Conservation (phyloP, 2,888 invertebrate species). For the Chalcis sispes region DNA sequence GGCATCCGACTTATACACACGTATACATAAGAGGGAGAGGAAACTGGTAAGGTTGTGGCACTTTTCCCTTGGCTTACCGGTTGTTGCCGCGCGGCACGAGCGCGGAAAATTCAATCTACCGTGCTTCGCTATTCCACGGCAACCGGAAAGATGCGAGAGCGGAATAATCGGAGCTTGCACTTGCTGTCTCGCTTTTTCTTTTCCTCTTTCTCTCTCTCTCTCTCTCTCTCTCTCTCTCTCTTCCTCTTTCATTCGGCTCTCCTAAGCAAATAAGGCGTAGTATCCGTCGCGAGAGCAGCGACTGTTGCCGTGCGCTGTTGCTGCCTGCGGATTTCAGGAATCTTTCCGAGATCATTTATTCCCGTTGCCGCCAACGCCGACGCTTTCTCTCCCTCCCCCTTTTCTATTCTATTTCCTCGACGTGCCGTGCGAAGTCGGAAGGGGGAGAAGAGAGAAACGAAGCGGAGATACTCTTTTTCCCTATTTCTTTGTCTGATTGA, state of each 20-base stretch:
- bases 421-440: neutral
- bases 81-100: conserved; percentile 3
- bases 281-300: neutral
- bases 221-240: too few species aligned
- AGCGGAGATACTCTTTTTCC: conserved; percentile 21
- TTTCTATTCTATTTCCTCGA: conserved; percentile 41
- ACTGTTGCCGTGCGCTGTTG: conserved; percentile 43
- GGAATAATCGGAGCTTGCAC: conserved; percentile 41
- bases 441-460: neutral
- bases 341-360: conserved; percentile 43
- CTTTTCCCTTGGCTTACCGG: too few species aligned
- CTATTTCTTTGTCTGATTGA: conserved; percentile 58
- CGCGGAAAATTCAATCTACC: conserved; percentile 53
- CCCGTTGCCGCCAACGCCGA: conserved; percentile 18
- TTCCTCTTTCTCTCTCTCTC: too few species aligned
- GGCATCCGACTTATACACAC: neutral
- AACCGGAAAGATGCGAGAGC: neutral
- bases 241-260: too few species aligned
- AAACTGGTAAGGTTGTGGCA: too few species aligned
- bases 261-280: conserved; percentile 56
- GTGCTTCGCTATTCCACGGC: neutral
- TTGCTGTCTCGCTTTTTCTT: too few species aligned
- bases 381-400: neutral
- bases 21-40: neutral
- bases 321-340: conserved; percentile 36